Evolutionary conservation across 1,140 invertebrate species (phyloP), one percentile per base, ranked within the genome.

Genomic region (Drosophila hydei): DNA sequence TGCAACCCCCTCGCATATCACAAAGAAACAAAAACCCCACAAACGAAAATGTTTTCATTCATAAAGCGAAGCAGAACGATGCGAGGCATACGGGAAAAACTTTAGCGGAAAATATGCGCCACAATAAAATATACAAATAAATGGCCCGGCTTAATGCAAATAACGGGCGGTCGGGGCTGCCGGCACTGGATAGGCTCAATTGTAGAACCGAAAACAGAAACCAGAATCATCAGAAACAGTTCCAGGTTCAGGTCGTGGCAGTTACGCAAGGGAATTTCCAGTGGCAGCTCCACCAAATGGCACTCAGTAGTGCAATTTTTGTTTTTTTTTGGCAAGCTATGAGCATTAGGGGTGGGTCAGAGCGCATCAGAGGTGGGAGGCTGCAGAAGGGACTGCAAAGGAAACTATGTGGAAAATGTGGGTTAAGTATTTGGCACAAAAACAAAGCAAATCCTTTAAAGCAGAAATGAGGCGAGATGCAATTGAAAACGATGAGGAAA

Each of bases 71-170:
- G 36, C 60, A 62, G 33, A 50, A 43, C 56, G 36, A 60, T 40
- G 18, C 58, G 52, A 50, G 64, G 58, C 52, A 33, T 47, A 76
- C 30, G 36, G 63, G 69, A 62, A 80, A 84, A 85, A 85, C 81
- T 85, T 85, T 77, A 77, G 80, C 80, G 80, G 77, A 76, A 85
- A 85, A 85, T 85, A 85, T 85, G 80, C 81, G 78, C 65, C 69
- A 85, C 80, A 85, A 85, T 85, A 85, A 85, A 85, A 85, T 85
- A 85, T 87, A 87, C 81, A 87, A 85, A 87, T 87, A 85, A 87
- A 85, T 85, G 81, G 70, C 67, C 33, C 38, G 81, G 81, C 81
- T 85, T 85, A 85, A 85, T 85, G 81, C 81, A 85, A 85, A 85
- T 81, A 87, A 77, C 76, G 48, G 40, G 64, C 42, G 45, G 21